Evolutionary conservation across 1,140 invertebrate genomes (phyloP).

Genomic region (Hermetia illucens): DNA sequence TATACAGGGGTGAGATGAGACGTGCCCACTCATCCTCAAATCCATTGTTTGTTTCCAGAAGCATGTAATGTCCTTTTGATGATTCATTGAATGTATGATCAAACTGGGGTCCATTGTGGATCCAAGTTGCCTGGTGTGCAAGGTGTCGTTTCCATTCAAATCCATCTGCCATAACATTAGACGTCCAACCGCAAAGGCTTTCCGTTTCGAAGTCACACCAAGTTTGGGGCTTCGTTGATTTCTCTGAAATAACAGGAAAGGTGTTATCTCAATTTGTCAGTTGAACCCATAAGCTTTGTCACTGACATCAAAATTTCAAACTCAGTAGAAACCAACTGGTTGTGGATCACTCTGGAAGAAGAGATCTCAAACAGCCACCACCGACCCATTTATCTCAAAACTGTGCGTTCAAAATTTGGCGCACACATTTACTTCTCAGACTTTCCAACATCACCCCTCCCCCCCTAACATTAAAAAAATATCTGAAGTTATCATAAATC

Average conservation of each 20-base stretch:
- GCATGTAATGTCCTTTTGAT: conserved; percentile 23
- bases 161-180: conserved; percentile 2
- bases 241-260: too few relatives aligned
- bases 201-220: conserved; percentile 23
- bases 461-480: too few relatives aligned
- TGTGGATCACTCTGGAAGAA: too few relatives aligned
- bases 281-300: neutral
- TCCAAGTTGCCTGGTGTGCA: conserved; percentile 8
- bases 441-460: too few relatives aligned
- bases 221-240: conserved; percentile 4
- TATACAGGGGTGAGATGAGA: conserved; percentile 20
- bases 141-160: conserved; percentile 15
- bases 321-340: too few relatives aligned
- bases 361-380: too few relatives aligned
- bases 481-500: too few relatives aligned
- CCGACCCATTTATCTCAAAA: too few relatives aligned
- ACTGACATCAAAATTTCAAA: neutral
- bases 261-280: neutral
- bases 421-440: too few relatives aligned
- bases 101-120: conserved; percentile 19
- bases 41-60: conserved; percentile 13
- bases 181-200: conserved; percentile 20
- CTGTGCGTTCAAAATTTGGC: too few relatives aligned
- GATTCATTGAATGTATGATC: conserved; percentile 18
- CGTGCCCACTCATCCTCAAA: conserved; percentile 7